Base-by-base conservation (phyloP, 1,140 invertebrate species). In the Orchestia grillus region DNA sequence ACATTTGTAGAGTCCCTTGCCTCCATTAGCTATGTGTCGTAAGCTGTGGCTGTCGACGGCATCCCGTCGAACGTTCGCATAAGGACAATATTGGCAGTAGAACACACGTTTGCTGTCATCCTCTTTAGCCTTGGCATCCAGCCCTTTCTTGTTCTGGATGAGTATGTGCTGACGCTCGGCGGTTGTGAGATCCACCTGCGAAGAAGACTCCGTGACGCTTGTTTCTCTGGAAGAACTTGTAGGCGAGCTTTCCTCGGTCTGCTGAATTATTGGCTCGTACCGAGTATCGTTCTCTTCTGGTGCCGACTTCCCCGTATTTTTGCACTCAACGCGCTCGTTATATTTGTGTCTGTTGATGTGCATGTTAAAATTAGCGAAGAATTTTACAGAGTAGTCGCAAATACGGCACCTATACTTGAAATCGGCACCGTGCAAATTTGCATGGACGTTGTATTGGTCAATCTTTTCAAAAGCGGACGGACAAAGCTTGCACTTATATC, bases 361-460 rank as follows among this genome's bases (percentile, higher is more conserved):
- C 97, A 99, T 98, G 40, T 98, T 98, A 97, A 98, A 98, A 97
- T 98, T 99, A 0, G 98, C 98, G 96, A 98, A 98, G 97, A 98
- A 98, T 97, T 98, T 98, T 0, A 99, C 99, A 0, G 98, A 98
- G 97, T 99, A 99, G 97, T 99, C 99, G 97, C 99, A 99, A 11
- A 98, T 98, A 96, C 98, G 98, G 97, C 99, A 99, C 96, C 98
- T 98, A 97, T 98, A 99, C 96, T 98, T 98, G 97, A 99, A 98
- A 96, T 98, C 98, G 0, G 98, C 98, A 16, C 98, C 98, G 97
- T 99, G 99, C 3, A 99, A 97, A 15, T 98, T 98, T 96, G 99
- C 97, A 97, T 99, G 99, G 40, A 98, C 98, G 97, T 98, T 98
- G 97, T 98, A 99, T 97, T 99, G 98, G 97, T 98, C 98, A 62